phyloP scores from a whole-genome alignment of 2,113 vertebrate species.

The Gavialis gangeticus region DNA sequence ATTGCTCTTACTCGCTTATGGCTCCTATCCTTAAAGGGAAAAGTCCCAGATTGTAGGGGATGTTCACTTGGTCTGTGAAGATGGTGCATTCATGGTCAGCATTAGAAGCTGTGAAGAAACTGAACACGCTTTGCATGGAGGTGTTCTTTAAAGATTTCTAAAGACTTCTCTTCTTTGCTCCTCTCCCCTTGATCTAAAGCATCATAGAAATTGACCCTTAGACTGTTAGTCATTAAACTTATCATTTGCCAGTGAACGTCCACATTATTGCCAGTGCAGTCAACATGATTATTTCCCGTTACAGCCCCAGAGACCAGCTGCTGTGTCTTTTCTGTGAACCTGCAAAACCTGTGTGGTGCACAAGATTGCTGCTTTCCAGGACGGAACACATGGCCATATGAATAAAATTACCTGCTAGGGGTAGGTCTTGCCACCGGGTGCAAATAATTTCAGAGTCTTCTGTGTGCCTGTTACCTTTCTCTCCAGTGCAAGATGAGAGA shows the following conservation, averaged over 20 bases:
- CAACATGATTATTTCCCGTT: too few species aligned
- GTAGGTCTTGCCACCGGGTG: not conserved
- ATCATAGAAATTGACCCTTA: too few species aligned
- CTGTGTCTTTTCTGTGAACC: too few species aligned
- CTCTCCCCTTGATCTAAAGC: too few species aligned
- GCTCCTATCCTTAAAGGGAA: not conserved
- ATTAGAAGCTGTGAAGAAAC: not conserved
- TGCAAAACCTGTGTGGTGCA: too few species aligned
- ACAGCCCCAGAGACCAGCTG: too few species aligned
- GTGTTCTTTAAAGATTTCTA: not conserved
- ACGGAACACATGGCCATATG: not conserved
- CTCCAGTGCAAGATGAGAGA: not conserved
- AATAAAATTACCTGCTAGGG: not conserved
- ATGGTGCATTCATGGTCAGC: not conserved
- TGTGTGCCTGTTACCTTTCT: not conserved
- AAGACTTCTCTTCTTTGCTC: not conserved
- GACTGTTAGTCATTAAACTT: too few species aligned
- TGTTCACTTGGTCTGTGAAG: not conserved
- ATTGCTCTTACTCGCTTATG: too few species aligned
- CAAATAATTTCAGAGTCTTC: not conserved
- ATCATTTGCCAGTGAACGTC: too few species aligned
- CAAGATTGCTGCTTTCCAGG: too few species aligned
- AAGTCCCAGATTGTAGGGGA: not conserved
- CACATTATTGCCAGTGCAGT: too few species aligned
- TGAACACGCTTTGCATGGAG: not conserved